Base-by-base conservation (phyloP, 2,888 invertebrate species). In the Oscheius sp. region DNA sequence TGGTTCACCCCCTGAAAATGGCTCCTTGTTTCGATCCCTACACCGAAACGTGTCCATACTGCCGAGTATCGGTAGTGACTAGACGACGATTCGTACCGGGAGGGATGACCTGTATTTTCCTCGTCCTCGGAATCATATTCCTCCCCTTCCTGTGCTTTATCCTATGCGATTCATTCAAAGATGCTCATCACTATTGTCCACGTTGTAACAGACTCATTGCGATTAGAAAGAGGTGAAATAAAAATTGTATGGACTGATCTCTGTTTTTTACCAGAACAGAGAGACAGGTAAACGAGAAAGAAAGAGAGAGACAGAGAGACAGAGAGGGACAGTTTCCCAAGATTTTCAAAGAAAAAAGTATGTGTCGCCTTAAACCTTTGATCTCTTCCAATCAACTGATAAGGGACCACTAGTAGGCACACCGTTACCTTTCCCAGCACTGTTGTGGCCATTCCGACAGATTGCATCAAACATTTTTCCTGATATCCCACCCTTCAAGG, bases 101-200 rank as follows among this genome's bases (percentile, higher is more conserved):
- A 42, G 57, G 58, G 37, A 73, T 73, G 73, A 48, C 65, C 11
- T 73, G 73, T 47, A 35, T 73, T 3, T 73, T 73, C 55, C 51
- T 73, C 13, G 55, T 73, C 11, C 55, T 73, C 33, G 62, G 62
- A 1, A 62, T 73, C 55, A 32, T 73, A 37, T 73, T 73, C 55
- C 35, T 62, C 29, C 63, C 63, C 2, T 62, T 73, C 53, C 33
- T 73, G 11, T 63, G 42, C 47, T 73, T 62, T 37, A 63, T 73
- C 32, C 55, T 42, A 37, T 73, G 63, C 55, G 29, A 51, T 42
- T n/a, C 51, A 9, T 73, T 63, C 65, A 62, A 73, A 57, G 73
- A 73, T 29, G 73, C 73, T 29, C 73, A 73, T 63, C 73, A 73
- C 37, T 73, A 63, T 37, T 73, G 73, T 47, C 57, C 73, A 1